Evolutionary conservation across 2,797 vertebrate species (phyloP), one percentile per base, ranked within the genome.

Genomic region (Labroides dimidiatus): DNA sequence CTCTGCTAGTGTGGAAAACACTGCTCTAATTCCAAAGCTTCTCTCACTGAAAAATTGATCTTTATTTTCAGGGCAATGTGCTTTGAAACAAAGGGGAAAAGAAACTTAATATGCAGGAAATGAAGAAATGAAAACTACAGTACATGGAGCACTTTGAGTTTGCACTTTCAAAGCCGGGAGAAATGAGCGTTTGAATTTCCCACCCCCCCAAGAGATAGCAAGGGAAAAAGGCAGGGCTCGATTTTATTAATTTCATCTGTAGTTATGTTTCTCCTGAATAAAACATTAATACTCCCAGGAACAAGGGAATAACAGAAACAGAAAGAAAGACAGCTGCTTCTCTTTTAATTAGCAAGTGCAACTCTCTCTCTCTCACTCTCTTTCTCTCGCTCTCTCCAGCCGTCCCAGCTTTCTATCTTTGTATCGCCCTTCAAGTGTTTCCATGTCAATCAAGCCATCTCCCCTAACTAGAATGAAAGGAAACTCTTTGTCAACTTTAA

Each of bases 161-260:
- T 91, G 89, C 89, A 71, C 81, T 91, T 90, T 91, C 91, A 93
- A 91, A 93, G 92, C 88, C 80, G 74, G 77, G 79, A 91, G 89
- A 90, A 92, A 92, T 74, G 82, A 89, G 82, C 84, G 84, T 92
- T 93, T 93, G 91, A 94, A 93, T 92, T 78, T 72, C 85, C 85
- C 84, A 61, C 85, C 87, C 82, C 85, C 91, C 82, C 90, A 87
- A 90, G 91, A 92, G 92, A 91, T 89, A 65, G 90, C 81, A 77
- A 75, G 91, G 78, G 80, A 88, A 87, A 39, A 87, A 89, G 90
- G 88, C 85, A 90, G 90, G 89, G 90, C 88, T 87, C 84, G 92
- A 91, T 93, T 93, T 93, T 91, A 94, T 94, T 93, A 91, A 93
- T 94, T 93, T 92, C 86, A 92, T 92, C 91, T 91, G 91, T 93